phyloP scores from a whole-genome alignment of 2,888 invertebrate species.

The Macrosiphum euphorbiae region DNA sequence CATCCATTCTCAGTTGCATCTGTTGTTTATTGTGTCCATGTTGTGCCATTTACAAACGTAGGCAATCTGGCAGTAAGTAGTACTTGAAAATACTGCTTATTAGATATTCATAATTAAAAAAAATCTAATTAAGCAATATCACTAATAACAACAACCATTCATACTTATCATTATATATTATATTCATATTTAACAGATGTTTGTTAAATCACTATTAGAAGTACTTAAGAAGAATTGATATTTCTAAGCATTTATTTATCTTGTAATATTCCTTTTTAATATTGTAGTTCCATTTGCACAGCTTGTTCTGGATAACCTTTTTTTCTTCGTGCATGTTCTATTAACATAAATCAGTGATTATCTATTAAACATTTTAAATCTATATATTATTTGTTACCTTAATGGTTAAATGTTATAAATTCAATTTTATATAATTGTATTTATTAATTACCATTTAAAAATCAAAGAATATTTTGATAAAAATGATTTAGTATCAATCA shows the following conservation, averaged over 20 bases:
- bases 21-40: slow-evolving; percentile 75
- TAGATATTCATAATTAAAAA: slow-evolving; percentile 4
- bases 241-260: not conserved
- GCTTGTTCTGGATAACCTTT: not conserved
- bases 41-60: slow-evolving; percentile 72
- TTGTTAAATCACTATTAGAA: not conserved
- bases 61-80: slow-evolving; percentile 68
- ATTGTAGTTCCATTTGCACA: not conserved
- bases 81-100: not conserved
- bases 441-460: not conserved
- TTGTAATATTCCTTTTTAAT: not conserved
- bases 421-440: too few relatives aligned
- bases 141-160: not conserved
- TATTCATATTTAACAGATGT: not conserved
- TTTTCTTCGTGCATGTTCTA: not conserved
- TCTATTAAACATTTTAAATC: too few relatives aligned
- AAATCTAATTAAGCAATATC: not conserved
- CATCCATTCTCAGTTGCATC: slow-evolving; percentile 79
- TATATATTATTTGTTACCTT: not conserved
- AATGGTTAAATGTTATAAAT: not conserved
- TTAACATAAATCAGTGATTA: not conserved
- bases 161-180: not conserved
- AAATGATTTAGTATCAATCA: not conserved
- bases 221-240: not conserved
- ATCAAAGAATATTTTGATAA: not conserved